Evolutionary conservation across 2,797 vertebrate species (phyloP).

Genomic region (Remorina albescens): DNA sequence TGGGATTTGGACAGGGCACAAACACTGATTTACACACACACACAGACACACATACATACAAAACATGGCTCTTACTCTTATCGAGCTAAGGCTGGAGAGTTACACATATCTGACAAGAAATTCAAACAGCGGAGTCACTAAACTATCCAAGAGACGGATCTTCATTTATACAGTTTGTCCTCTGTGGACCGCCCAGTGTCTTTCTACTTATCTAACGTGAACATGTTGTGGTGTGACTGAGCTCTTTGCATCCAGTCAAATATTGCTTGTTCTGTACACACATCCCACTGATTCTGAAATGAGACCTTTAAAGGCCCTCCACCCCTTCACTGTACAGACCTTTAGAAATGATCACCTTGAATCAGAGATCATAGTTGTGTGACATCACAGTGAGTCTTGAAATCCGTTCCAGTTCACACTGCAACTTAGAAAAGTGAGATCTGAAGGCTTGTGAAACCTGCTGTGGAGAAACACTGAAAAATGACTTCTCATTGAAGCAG

Average conservation of each 20-base stretch:
- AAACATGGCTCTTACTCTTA: conserved; percentile 45
- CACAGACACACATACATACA: conserved; percentile 64
- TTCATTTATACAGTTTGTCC: conserved; percentile 29
- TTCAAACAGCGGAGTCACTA: conserved; percentile 39
- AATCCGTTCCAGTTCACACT: not conserved
- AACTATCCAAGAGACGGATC: conserved; percentile 24
- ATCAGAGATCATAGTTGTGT: not conserved
- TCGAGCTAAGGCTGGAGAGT: conserved; percentile 58
- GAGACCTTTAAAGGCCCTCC: not conserved
- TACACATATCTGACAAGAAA: conserved; percentile 45
- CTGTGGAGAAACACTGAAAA: not conserved
- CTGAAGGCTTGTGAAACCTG: not conserved
- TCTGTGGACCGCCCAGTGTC: not conserved
- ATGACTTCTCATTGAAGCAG: not conserved
- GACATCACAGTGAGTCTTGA: not conserved
- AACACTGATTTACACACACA: conserved; percentile 74
- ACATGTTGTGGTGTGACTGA: not conserved
- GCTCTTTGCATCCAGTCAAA: conserved; percentile 11
- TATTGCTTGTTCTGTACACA: conserved; percentile 8
- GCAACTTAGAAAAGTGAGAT: not conserved
- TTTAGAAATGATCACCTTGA: not conserved
- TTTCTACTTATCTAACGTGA: not conserved
- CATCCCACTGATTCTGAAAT: conserved; percentile 3
- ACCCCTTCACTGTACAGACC: not conserved
- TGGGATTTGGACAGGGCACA: conserved; percentile 84